Evolutionary conservation across 2,113 vertebrate genomes (phyloP).

Genomic region (Thomomys bottae): DNA sequence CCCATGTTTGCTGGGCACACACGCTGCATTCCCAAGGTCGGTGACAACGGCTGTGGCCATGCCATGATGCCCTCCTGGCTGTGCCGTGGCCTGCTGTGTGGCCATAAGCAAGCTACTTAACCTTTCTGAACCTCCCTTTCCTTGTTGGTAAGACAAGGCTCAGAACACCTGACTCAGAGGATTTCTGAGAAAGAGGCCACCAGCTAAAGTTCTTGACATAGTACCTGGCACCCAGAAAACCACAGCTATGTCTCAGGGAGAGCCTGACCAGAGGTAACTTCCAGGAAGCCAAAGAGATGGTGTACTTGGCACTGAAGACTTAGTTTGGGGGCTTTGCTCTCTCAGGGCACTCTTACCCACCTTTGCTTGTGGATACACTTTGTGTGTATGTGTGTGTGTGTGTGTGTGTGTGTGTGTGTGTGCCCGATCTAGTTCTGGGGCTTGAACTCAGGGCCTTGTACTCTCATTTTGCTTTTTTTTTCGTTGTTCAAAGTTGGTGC

Average conservation of each 20-base stretch:
- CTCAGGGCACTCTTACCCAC: not conserved
- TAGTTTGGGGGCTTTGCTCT: rapidly evolving
- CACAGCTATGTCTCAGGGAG: rapidly evolving
- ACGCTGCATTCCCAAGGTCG: no score
- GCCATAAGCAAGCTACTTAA: not conserved
- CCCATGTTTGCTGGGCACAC: rapidly evolving
- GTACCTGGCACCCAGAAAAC: not conserved
- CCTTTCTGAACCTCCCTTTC: constrained; percentile 22
- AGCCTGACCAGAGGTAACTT: not conserved
- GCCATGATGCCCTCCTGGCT: not conserved
- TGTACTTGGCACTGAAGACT: not conserved
- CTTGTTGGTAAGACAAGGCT: not conserved
- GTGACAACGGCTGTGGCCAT: rapidly evolving
- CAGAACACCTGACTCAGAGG: rapidly evolving
- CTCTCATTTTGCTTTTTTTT: no score
- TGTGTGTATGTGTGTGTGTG: not conserved
- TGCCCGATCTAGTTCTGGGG: no score
- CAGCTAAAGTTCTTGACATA: rapidly evolving
- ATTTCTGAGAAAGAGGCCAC: not conserved
- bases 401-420: no score
- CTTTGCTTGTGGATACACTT: not conserved
- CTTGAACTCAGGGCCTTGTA: no score
- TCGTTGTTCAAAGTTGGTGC: no score
- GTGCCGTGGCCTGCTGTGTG: not conserved
- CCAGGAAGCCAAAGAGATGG: not conserved